Conservation (phyloP, 2,797 vertebrate species). For the Xenopus petersii region DNA sequence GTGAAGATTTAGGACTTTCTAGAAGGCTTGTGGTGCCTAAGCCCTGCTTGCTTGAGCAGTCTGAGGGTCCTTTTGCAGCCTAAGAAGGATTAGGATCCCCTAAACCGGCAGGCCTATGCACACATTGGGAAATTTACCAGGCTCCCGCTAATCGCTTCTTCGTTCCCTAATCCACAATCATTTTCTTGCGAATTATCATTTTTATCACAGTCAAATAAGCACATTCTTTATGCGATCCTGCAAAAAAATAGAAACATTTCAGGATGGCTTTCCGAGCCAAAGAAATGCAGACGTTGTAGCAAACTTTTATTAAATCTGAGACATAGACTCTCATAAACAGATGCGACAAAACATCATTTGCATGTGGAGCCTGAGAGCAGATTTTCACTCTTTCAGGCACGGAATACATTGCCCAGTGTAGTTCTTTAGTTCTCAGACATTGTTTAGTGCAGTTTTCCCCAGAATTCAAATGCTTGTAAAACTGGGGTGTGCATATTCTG, state of each 20-base stretch:
- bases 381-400: constrained; percentile 1
- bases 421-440: no score
- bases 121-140: constrained; percentile 73
- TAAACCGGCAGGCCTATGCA: constrained; percentile 78
- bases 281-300: constrained; percentile 55
- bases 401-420: neutral
- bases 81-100: constrained; percentile 99
- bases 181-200: constrained; percentile 90
- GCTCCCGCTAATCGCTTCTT: constrained; percentile 84
- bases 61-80: constrained; percentile 87
- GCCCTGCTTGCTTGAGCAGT: constrained; percentile 91
- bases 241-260: constrained; percentile 51
- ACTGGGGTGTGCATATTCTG: no score
- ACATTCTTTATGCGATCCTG: constrained; percentile 70
- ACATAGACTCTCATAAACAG: constrained; percentile 14
- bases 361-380: neutral
- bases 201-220: constrained; percentile 93
- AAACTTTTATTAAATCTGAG: constrained; percentile 51
- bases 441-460: no score
- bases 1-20: constrained; percentile 97
- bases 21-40: constrained; percentile 88
- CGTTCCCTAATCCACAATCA: constrained; percentile 89
- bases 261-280: constrained; percentile 51
- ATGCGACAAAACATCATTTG: constrained; percentile 24
- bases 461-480: no score